Percentiles rank a stretch among this genome's conserved stretches.
Conservation (phyloP, 2,888 invertebrate species). For the Ectemnius continuus region DNA sequence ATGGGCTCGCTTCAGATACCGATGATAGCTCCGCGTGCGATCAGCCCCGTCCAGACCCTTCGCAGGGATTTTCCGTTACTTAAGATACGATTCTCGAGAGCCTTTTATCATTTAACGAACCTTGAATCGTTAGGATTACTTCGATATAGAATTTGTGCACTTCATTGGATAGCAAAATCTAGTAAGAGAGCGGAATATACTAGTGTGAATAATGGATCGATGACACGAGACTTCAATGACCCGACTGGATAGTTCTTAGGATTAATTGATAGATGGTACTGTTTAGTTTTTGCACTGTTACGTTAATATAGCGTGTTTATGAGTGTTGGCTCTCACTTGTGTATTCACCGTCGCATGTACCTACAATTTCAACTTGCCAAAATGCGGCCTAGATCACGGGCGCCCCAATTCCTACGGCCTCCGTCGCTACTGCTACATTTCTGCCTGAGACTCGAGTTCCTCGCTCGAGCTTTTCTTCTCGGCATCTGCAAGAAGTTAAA, state of each 20-base stretch:
- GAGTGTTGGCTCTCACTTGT: conserved; percentile 40
- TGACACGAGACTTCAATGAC: no score
- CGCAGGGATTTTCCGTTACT: background rate
- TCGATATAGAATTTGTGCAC: no score
- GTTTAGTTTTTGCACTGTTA: conserved; percentile 34
- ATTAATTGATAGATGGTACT: conserved; percentile 6
- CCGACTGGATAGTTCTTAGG: no score
- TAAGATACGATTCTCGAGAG: background rate
- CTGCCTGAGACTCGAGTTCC: conserved; percentile 27
- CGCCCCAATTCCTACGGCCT: conserved; percentile 44
- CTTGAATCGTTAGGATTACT: no score
- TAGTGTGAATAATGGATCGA: no score
- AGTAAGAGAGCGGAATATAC: no score
- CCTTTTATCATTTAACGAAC: background rate
- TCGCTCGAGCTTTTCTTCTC: background rate
- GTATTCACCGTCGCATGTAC: conserved; percentile 31
- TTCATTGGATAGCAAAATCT: no score
- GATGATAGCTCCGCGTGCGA: background rate
- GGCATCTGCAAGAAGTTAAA: no score
- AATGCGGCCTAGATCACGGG: conserved; percentile 49
- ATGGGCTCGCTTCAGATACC: background rate
- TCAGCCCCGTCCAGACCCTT: background rate
- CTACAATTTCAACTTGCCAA: conserved; percentile 46
- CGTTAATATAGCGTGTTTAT: conserved; percentile 35
- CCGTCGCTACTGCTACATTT: conserved; percentile 33